Percentiles rank a stretch among this genome's conserved stretches.
Evolutionary conservation across 2,888 invertebrate genomes (phyloP).

Genomic region (Amphimallon solstitiale): DNA sequence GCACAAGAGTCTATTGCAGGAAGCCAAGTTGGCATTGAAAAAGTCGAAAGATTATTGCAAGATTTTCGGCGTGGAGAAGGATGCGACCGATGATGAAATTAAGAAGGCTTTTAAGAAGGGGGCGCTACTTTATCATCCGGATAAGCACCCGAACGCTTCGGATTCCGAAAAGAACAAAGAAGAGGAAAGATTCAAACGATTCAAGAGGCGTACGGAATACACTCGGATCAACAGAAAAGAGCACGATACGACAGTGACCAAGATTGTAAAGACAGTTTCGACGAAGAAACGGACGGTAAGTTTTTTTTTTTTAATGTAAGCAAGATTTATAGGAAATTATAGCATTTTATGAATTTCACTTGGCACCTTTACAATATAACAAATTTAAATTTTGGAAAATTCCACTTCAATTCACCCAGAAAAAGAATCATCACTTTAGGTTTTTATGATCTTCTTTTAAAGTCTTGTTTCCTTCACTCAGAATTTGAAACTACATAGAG

Average conservation of each 20-base stretch:
- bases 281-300: constrained; percentile 65
- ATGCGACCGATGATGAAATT: constrained; percentile 89
- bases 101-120: constrained; percentile 94
- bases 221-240: constrained; percentile 91
- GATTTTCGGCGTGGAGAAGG: constrained; percentile 86
- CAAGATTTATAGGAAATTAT: no score
- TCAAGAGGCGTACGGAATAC: constrained; percentile 92
- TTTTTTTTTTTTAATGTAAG: no score
- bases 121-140: constrained; percentile 93
- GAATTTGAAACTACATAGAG: no score
- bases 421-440: no score
- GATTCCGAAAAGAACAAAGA: constrained; percentile 88
- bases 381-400: no score
- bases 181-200: constrained; percentile 93
- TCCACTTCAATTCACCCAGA: no score
- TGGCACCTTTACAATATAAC: no score
- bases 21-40: constrained; percentile 89
- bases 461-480: no score
- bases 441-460: no score
- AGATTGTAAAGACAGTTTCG: constrained; percentile 80
- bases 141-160: constrained; percentile 89
- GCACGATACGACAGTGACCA: constrained; percentile 91
- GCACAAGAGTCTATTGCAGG: constrained; percentile 81
- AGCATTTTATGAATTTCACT: no score
- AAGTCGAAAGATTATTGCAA: constrained; percentile 96